Evolutionary conservation across 2,797 vertebrate species (phyloP), one percentile per base, ranked within the genome.

Genomic region (Amblyraja radiata): DNA sequence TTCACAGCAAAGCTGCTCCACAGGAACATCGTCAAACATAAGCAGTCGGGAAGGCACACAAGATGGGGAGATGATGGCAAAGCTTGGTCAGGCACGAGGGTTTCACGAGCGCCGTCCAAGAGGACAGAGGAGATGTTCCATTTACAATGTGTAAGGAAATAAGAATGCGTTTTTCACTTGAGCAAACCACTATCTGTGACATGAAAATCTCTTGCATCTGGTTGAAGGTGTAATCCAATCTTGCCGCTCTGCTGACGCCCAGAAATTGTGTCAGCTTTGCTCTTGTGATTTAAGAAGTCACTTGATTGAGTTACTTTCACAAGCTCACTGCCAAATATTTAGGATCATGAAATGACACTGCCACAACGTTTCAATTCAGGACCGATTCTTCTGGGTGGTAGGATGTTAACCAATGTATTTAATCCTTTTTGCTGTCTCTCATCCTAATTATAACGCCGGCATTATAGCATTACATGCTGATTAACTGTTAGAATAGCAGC

Each of bases 221-320:
- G n/a, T 68, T 88, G 84, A 68, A 68, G 16, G n/a, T 2, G 63
- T 68, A 88, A 88, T 88, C 68, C 16, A 36, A 88, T 68, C 84
- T 88, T 36, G n/a, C 61, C 36, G 7, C 61, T 88, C 14, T 36
- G 63, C 84, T 88, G 84, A 88, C 63, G 0, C 88, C 63, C 63
- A 88, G n/a, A 88, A 88, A 88, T 88, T 88, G 84, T 88, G 88
- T 88, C 32, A 36, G 84, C 61, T 88, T 36, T 68, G n/a, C 61
- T 39, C 84, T 68, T 68, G 63, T 88, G 84, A 88, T 88, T 88
- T 65, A 88, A 68, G 61, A 88, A 68, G n/a, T 68, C 61, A 32
- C 61, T 32, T 63, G 58, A 88, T 88, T 88, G 63, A 88, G 32
- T 36, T 88, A 86, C 28, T 9, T 5, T 88, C 10, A 2, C 28